Evolutionary conservation across 2,113 vertebrate genomes (phyloP).

Genomic region (Rhea americana): DNA sequence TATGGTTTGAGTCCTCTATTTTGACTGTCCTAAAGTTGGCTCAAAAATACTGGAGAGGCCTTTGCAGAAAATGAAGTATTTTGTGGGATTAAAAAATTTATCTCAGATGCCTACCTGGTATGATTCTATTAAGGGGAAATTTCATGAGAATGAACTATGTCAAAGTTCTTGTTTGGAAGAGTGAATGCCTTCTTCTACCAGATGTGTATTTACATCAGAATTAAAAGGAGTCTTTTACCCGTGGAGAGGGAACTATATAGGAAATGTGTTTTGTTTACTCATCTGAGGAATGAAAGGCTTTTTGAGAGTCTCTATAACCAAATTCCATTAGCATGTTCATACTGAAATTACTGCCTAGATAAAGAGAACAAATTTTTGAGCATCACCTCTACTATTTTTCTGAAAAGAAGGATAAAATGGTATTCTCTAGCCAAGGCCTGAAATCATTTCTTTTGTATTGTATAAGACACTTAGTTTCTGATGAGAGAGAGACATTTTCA

Average conservation of each 20-base stretch:
- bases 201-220: background rate
- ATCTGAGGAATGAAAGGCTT: background rate
- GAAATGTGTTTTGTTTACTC: background rate
- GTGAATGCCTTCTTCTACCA: background rate
- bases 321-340: background rate
- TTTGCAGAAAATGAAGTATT: constrained; percentile 16
- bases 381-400: background rate
- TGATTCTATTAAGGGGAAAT: background rate
- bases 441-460: background rate
- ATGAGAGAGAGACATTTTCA: constrained; percentile 4
- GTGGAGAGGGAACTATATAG: background rate
- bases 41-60: background rate
- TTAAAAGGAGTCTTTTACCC: background rate
- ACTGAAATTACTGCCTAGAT: background rate
- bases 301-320: background rate
- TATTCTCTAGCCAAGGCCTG: background rate
- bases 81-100: background rate
- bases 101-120: background rate
- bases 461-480: background rate
- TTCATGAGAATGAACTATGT: background rate
- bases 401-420: background rate
- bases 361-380: background rate
- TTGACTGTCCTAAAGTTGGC: background rate
- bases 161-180: background rate
- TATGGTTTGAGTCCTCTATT: background rate